These are phyloP conservation scores for Ptychochromis oligacanthus DNA, from an alignment of 2,113 vertebrate genomes.

Conservation along the genomic window DNA sequence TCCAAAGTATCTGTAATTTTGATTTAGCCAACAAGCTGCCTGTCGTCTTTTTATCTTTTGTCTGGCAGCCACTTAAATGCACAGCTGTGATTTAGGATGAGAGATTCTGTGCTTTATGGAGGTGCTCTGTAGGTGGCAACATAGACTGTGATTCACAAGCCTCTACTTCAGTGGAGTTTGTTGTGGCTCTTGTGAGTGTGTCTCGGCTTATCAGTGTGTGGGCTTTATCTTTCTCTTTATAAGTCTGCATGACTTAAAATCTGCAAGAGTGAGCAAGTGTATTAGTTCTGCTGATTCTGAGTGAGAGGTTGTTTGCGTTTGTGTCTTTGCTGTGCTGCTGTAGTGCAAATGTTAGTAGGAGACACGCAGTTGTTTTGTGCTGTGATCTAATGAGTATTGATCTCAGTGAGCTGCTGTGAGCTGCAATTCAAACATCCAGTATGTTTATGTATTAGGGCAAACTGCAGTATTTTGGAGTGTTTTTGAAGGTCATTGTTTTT, in stretches of 20 bases:
- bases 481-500: not conserved
- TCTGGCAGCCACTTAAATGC: not conserved
- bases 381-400: constrained; percentile 33
- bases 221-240: not conserved
- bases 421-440: constrained; percentile 19
- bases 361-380: not conserved
- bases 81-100: constrained; percentile 20
- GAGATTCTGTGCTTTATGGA: constrained; percentile 32
- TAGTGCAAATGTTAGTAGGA: not conserved
- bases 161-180: not conserved
- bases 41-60: not conserved
- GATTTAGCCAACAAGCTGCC: not conserved
- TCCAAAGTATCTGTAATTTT: not conserved
- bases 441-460: not conserved
- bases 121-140: constrained; percentile 73
- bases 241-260: not conserved
- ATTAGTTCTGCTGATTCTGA: not conserved
- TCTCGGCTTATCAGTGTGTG: not conserved
- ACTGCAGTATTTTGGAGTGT: not conserved
- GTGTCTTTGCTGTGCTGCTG: not conserved
- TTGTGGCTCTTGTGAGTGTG: not conserved
- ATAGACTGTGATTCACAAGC: constrained; percentile 46
- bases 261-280: not conserved
- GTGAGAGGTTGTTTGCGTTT: not conserved
- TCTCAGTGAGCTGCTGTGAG: constrained; percentile 4